These are phyloP conservation scores for Aythya baeri DNA, from an alignment of 2,113 vertebrate genomes.

Conservation along the genomic window DNA sequence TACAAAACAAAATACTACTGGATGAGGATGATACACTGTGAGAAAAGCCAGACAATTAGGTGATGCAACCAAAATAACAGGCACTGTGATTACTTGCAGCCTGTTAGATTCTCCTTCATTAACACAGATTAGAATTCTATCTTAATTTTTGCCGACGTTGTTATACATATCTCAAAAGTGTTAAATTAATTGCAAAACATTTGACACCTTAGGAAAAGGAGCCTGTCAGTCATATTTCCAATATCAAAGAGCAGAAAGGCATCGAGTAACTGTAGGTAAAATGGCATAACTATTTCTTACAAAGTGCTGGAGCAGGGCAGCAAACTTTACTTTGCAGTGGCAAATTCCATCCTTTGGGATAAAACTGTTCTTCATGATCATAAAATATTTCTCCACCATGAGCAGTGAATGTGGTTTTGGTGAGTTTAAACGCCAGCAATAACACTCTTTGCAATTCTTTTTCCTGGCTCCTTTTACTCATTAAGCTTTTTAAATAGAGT, in stretches of 20 bases:
- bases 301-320: background rate
- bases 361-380: background rate
- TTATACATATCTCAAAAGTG: background rate
- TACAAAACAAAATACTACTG: background rate
- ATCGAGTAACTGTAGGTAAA: background rate
- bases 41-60: background rate
- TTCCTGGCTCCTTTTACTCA: slow-evolving; percentile 8
- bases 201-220: slow-evolving; percentile 10
- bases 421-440: background rate
- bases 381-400: background rate
- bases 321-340: background rate
- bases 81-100: background rate
- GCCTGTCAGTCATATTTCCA: slow-evolving; percentile 13
- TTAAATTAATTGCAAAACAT: slow-evolving; percentile 40
- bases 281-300: background rate
- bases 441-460: background rate
- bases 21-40: background rate
- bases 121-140: background rate
- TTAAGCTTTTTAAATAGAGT: slow-evolving; percentile 31
- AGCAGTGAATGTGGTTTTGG: background rate
- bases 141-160: background rate
- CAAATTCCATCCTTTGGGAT: background rate
- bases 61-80: background rate
- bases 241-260: background rate
- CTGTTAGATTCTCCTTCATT: background rate